Percentiles rank a stretch among this genome's conserved stretches.
phyloP scores from a whole-genome alignment of 2,797 vertebrate species.

The Eidolon dupreanum region DNA sequence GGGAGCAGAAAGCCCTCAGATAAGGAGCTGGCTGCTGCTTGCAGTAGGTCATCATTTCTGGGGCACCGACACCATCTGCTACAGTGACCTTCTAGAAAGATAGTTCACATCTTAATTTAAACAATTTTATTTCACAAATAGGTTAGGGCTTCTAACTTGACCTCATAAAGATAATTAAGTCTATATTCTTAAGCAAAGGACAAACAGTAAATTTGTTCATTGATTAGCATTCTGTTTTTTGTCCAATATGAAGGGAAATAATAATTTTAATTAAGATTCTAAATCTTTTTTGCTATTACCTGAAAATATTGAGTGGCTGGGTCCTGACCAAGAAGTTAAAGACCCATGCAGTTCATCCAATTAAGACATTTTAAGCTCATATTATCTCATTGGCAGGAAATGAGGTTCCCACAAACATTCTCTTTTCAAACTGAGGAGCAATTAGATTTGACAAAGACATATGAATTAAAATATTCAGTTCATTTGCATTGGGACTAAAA shows the following conservation, averaged over 20 bases:
- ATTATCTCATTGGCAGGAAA: slow-evolving; percentile 37
- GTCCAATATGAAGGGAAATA: slow-evolving; percentile 9
- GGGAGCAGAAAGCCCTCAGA: neutral
- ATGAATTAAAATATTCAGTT: slow-evolving; percentile 23
- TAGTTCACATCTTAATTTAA: slow-evolving; percentile 33
- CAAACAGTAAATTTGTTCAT: slow-evolving; percentile 20
- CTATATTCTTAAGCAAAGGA: slow-evolving; percentile 4
- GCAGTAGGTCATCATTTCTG: neutral
- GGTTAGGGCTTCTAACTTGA: slow-evolving; percentile 3
- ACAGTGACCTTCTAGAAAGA: slow-evolving; percentile 14
- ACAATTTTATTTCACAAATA: slow-evolving; percentile 48
- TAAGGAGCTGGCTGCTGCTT: neutral
- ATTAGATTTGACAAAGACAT: slow-evolving; percentile 56
- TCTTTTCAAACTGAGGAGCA: slow-evolving; percentile 21
- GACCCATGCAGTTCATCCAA: neutral
- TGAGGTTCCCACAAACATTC: neutral
- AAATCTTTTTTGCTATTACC: slow-evolving; percentile 21
- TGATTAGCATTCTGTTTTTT: slow-evolving; percentile 16
- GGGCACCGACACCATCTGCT: neutral
- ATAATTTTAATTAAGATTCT: slow-evolving; percentile 44
- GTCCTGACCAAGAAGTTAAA: slow-evolving; percentile 15
- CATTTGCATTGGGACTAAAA: slow-evolving; percentile 6
- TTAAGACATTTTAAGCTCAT: slow-evolving; percentile 29
- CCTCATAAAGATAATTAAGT: slow-evolving; percentile 15
- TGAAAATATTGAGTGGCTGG: slow-evolving; percentile 34